Base-by-base conservation (phyloP, 92 coral and sea anemone species). In the Nematostella vectensis region DNA sequence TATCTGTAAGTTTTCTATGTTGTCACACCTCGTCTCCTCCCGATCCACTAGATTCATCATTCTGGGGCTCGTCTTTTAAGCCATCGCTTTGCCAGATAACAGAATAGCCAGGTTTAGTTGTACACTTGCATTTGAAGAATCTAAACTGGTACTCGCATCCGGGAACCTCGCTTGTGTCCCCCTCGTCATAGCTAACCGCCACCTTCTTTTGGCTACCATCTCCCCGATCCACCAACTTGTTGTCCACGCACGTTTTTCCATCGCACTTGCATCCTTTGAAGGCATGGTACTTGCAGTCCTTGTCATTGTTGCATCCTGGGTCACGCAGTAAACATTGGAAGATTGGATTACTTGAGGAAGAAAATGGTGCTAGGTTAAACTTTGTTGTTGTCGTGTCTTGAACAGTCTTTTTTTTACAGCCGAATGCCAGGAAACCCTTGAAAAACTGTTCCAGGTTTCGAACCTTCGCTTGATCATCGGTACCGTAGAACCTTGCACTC, bases 391-490 rank as follows among this genome's bases (percentile, higher is more conserved):
- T 54, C 22, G 38, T 38, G 16, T 49, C 50, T 27, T 75, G 61
- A 16, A 55, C 17, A 0, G 45, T 28, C 40, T 16, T 36, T 43
- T 36, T 20, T 22, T 50, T 31, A 27, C 82, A 75, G 0, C 71
- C 78, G 23, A 58, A 75, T 59, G 52, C 48, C 0, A 75, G 60
- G 29, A 71, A 69, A 1, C 82, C 82, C 29, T 69, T 75, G 58
- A 67, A 75, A 25, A 29, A 75, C 61, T 59, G 66, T 29, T 75
- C 82, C 8, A 75, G 59, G 30, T 59, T 75, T 13, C 61, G 50
- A 2, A 69, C 82, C 39, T 59, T 61, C 1, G 56, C 74, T 47
- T 63, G 25, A 2, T 48, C 27, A 29, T 65, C 80, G 8, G 6
- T 6, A 6, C 40, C 40, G 40, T 33, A 33, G 6, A 15, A 33